phyloP scores from a whole-genome alignment of 2,113 vertebrate species.

The Holacanthus passer region DNA sequence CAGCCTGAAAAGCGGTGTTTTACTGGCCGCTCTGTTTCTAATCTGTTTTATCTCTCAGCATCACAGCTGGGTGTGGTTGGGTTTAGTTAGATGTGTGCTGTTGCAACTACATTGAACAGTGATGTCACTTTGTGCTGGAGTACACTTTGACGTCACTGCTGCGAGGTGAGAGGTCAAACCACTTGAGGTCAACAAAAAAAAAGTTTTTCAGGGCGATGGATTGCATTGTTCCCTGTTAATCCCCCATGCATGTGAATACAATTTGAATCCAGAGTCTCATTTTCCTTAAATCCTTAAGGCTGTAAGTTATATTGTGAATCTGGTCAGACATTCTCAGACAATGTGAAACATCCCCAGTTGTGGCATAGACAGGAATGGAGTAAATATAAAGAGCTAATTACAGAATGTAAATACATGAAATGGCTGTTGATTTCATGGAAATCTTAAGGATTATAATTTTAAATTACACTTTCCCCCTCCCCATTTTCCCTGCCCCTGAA shows the following conservation, averaged over 20 bases:
- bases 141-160: neutral
- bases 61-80: neutral
- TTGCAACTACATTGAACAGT: neutral
- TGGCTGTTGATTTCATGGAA: neutral
- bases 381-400: neutral
- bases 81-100: neutral
- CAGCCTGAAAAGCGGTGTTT: neutral
- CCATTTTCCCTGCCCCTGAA: neutral
- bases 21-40: neutral
- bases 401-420: neutral
- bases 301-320: neutral
- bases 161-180: neutral
- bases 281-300: neutral
- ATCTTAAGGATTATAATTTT: conserved; percentile 1
- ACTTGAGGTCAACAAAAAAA: neutral
- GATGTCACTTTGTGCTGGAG: neutral
- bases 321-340: neutral
- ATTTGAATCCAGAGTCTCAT: neutral
- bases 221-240: neutral
- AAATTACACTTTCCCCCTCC: neutral
- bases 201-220: neutral
- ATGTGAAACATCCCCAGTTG: neutral
- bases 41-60: neutral
- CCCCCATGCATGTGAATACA: neutral
- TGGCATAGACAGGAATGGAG: neutral